Conservation (phyloP, 2,113 vertebrate genomes). For the Malurus elegans region DNA sequence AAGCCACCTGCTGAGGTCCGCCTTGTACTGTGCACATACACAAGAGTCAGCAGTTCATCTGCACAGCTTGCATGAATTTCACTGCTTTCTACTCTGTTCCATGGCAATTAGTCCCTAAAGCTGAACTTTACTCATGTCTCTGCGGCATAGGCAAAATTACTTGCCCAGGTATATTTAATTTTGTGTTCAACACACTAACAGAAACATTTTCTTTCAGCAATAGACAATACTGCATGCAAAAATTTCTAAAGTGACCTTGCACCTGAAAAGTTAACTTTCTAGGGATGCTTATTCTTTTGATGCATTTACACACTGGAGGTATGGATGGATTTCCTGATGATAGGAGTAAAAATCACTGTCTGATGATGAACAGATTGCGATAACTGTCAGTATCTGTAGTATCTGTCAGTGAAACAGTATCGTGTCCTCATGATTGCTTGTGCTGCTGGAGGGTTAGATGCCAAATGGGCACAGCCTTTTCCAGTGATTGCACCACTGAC, state of each 20-base stretch:
- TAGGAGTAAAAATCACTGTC: background rate
- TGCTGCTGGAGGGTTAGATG: background rate
- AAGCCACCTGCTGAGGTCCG: background rate
- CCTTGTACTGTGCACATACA: rapidly evolving
- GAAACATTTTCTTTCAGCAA: background rate
- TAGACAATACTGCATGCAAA: background rate
- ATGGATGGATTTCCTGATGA: background rate
- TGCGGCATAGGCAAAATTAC: background rate
- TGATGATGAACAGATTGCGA: background rate
- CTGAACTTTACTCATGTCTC: background rate
- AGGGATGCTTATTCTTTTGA: background rate
- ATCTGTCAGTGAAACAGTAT: background rate
- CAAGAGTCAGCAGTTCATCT: background rate
- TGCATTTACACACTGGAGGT: background rate
- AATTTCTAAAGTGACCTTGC: background rate
- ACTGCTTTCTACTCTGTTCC: background rate
- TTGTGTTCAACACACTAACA: background rate
- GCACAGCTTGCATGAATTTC: background rate
- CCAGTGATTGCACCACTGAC: background rate
- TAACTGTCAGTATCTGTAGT: background rate
- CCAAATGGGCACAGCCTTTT: background rate
- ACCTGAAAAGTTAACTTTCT: background rate
- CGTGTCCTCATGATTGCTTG: background rate
- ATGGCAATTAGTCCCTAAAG: background rate
- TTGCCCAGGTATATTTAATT: background rate